phyloP scores from a whole-genome alignment of 2,113 vertebrate genomes.

The Hylia prasina region DNA sequence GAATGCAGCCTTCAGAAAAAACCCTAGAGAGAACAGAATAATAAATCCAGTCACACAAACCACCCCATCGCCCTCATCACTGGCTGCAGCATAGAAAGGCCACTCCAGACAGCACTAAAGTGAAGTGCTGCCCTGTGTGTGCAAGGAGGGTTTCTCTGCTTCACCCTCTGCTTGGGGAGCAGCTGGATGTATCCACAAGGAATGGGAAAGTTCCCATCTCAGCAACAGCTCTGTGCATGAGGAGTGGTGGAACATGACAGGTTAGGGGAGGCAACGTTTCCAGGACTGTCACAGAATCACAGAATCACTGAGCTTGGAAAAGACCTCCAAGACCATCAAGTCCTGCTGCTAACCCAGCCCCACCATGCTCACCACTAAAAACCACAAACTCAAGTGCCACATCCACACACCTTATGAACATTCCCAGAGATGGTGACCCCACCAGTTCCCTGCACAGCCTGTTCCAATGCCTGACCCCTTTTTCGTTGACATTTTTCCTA shows the following conservation, averaged over 20 bases:
- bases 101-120: neutral
- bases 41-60: neutral
- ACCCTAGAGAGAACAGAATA: neutral
- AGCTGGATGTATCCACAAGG: neutral
- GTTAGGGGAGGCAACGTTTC: neutral
- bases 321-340: neutral
- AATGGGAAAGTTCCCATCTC: neutral
- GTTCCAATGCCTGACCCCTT: rapidly evolving
- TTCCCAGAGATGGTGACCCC: neutral
- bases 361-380: neutral
- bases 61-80: rapidly evolving
- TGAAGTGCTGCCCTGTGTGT: neutral
- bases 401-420: neutral
- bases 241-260: neutral
- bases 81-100: neutral
- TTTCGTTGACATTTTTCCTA: neutral
- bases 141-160: neutral
- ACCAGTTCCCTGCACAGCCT: neutral
- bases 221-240: neutral
- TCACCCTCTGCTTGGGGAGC: neutral
- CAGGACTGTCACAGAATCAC: neutral
- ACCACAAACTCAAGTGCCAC: neutral
- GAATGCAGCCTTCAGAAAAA: neutral
- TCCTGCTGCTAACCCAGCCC: neutral
- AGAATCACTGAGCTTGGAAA: neutral